Percentiles rank a stretch among this genome's conserved stretches.
phyloP scores from a whole-genome alignment of 2,797 vertebrate genomes.

The Peromyscus aztecus region DNA sequence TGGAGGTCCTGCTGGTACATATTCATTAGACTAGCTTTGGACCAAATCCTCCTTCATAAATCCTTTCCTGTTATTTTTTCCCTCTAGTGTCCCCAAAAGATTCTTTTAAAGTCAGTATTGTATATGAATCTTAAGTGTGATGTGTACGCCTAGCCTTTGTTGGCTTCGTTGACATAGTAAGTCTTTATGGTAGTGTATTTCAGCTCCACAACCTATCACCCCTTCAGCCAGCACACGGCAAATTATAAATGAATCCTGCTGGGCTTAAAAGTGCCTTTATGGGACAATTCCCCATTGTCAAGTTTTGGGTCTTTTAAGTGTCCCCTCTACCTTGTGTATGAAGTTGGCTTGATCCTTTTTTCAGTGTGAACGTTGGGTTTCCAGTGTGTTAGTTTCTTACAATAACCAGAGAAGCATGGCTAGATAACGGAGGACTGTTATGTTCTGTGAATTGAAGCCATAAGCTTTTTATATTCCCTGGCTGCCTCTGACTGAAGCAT shows the following conservation, averaged over 20 bases:
- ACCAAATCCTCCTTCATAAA: constrained; percentile 21
- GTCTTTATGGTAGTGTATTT: constrained; percentile 37
- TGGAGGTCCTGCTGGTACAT: constrained; percentile 23
- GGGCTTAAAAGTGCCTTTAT: constrained; percentile 50
- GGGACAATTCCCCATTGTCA: background rate
- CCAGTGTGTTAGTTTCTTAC: constrained; percentile 62
- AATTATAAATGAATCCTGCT: constrained; percentile 67
- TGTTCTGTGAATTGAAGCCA: background rate
- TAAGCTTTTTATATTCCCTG: constrained; percentile 46
- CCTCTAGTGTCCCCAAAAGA: background rate
- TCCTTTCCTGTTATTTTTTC: constrained; percentile 48
- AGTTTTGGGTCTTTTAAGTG: constrained; percentile 15
- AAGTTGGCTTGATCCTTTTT: constrained; percentile 21
- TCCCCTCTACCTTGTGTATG: background rate
- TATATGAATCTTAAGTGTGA: constrained; percentile 62
- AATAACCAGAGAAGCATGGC: constrained; percentile 54
- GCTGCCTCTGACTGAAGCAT: constrained; percentile 9
- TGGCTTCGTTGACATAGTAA: constrained; percentile 29
- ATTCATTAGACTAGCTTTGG: constrained; percentile 40
- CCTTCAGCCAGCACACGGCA: constrained; percentile 28
- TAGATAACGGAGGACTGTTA: constrained; percentile 1
- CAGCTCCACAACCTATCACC: background rate
- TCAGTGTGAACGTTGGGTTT: constrained; percentile 71
- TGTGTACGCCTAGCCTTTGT: constrained; percentile 58
- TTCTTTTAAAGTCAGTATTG: constrained; percentile 63